These are phyloP conservation scores for Sebastes schlegelii DNA, from an alignment of 2,113 vertebrate genomes.

Conservation along the genomic window DNA sequence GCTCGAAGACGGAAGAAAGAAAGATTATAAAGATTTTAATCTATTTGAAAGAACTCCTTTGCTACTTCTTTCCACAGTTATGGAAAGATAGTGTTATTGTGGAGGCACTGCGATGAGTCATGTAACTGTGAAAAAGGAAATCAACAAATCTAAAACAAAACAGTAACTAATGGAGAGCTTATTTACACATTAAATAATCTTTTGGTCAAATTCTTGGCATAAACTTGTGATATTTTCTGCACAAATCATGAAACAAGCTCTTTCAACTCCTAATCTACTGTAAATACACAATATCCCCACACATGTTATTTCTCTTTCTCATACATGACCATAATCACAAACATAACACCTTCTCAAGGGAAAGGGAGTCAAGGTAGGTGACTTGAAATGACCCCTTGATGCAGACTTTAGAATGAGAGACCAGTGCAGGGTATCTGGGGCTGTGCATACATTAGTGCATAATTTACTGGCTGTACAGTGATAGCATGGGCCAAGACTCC, in stretches of 20 bases:
- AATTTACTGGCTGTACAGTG: constrained; percentile 67
- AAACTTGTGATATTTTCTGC: background rate
- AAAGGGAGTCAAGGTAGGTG: background rate
- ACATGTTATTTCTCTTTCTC: background rate
- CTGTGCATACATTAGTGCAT: constrained; percentile 75
- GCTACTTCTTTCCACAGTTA: constrained; percentile 2
- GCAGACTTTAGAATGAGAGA: constrained; percentile 20
- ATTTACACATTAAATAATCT: background rate
- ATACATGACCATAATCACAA: background rate
- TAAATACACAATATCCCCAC: background rate
- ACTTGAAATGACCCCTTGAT: constrained; percentile 26
- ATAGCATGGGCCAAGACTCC: constrained; percentile 46
- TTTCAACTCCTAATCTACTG: background rate
- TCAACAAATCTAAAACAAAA: constrained; percentile 7
- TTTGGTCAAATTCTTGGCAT: background rate
- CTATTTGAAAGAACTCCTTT: background rate
- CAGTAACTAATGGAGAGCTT: background rate
- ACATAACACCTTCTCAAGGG: background rate
- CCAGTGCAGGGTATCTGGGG: constrained; percentile 44
- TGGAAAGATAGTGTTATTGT: constrained; percentile 9
- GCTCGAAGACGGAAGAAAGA: background rate
- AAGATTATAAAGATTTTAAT: background rate
- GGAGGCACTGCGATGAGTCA: constrained; percentile 35
- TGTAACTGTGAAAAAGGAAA: constrained; percentile 38
- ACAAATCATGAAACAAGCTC: background rate